These are phyloP conservation scores for Apamea anceps DNA, from an alignment of 2,888 invertebrate genomes.

Conservation along the genomic window DNA sequence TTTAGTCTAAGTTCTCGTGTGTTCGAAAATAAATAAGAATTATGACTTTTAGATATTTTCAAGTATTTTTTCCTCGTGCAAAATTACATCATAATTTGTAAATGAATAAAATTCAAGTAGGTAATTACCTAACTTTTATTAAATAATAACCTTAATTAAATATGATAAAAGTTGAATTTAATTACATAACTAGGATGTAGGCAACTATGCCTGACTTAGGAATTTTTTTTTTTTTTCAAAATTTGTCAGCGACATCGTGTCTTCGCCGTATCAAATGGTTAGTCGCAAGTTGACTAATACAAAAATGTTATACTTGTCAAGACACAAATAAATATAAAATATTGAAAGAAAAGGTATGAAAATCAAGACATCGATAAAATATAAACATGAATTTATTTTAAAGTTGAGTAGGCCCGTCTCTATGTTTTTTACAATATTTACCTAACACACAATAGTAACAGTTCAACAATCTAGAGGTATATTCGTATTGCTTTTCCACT, in stretches of 20 bases:
- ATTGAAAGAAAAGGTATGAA: conserved; percentile 63
- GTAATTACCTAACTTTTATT: neutral
- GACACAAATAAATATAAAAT: conserved; percentile 61
- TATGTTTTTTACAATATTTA: conserved; percentile 73
- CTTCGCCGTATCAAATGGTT: neutral
- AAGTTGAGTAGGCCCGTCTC: conserved; percentile 80
- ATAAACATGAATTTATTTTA: conserved; percentile 85
- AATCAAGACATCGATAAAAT: conserved; percentile 78
- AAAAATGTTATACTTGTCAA: conserved; percentile 33
- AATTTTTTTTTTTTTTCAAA: too few relatives aligned
- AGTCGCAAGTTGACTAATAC: neutral
- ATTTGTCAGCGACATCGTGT: neutral
- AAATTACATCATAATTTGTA: neutral
- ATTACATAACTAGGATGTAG: neutral
- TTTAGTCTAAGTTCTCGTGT: neutral
- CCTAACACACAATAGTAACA: conserved; percentile 62
- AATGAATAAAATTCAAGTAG: neutral
- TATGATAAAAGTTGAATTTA: neutral
- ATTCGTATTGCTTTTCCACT: conserved; percentile 61
- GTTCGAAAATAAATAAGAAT: neutral
- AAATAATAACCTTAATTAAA: neutral
- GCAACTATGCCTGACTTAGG: too few relatives aligned
- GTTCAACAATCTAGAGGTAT: conserved; percentile 55
- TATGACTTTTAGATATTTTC: neutral
- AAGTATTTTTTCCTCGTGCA: neutral